Base-by-base conservation (phyloP, 2,888 invertebrate genomes). In the Hirtodrosophila histrioides region DNA sequence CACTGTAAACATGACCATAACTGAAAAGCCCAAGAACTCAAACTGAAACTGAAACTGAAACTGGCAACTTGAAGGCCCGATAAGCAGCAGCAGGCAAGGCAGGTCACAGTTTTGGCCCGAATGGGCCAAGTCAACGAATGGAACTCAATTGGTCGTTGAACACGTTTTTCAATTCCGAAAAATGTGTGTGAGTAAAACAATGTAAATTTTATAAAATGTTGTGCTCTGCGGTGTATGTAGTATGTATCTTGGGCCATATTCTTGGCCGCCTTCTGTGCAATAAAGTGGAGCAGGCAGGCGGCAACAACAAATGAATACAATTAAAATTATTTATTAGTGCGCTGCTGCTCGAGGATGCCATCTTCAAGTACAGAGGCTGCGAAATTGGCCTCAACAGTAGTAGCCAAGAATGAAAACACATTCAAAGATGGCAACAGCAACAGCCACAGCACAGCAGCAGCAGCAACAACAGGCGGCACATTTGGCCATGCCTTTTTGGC, bases 401-500 rank as follows among this genome's bases (percentile, higher is more conserved):
- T 56, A 65, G 64, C 70, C 62, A 69, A 60, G 70, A 76, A 69
- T 65, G 74, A 70, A 78, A 78, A 74, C 70, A 75, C 64, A 73
- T 75, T 75, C 64, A 75, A 73, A 73, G 72, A 73, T 61, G 72
- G 75, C 76, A 61, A 56, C 65, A 48, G 29, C 63, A 65, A 12
- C 24, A 57, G 23, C 17, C 1, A 2, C 17, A 17, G 17, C 17
- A 53, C 65, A 48, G 29, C 62, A 72, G 60, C 62, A 58, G 53
- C 65, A 48, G 29, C 62, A 72, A 63, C 62, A 58, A 54, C 61
- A 65, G 58, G 67, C 73, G 57, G 68, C 78, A 81, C 84, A 82
- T 78, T 88, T 88, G 83, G 81, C 89, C 87, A 89, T 88, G 89
- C 82, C 80, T 76, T 84, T 82, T 88, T 88, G 88, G 88, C 80